Evolutionary conservation across 2,113 vertebrate genomes (phyloP), one percentile per base, ranked within the genome.

Genomic region (Takifugu flavidus): DNA sequence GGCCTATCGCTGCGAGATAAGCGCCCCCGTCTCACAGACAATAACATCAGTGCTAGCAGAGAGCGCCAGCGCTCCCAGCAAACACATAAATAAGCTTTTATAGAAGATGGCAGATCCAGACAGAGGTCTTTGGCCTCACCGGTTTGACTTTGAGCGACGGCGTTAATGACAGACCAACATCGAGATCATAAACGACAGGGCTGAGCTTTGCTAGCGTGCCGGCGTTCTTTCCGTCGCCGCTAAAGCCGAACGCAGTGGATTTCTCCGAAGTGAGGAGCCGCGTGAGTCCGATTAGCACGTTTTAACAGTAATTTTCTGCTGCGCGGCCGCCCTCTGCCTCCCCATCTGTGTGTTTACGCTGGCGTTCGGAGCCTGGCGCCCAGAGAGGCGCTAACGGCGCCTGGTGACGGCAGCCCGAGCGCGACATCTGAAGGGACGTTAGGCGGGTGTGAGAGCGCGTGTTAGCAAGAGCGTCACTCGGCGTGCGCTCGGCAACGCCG

Each of bases 1-100:
- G 42, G 70, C 75, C 77, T 77, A 77, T 89, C 87, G 88, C 78
- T 83, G 80, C 70, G 86, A 79, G 86, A 90, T 91, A 90, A 91
- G 88, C 79, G 67, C 73, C 79, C 74, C 34, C 75, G 69, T 85
- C 50, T 74, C 60, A 75, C 86, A 65, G 73, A 84, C 69, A 79
- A 84, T 75, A 75, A 86, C 71, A 67, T 77, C 61, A 75, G 51
- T 8, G 25, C 70, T 56, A 64, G 73, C 64, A 57, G 70, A 28
- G 6, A 59, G 57, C 52, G 54, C 13, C 45, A 5, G 45, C 13
- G 45, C 45, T 47, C 13, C 45, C 45, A n/a, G 45, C 45, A 5
- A 47, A n/a, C 13, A 47, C n/a, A 47, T 4, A n/a, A n/a, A 47
- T 14, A 3, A n/a, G n/a, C 13, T 47, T 47, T 67, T 49, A 59